Evolutionary conservation across 2,113 vertebrate species (phyloP).

Genomic region (Perccottus glenii): DNA sequence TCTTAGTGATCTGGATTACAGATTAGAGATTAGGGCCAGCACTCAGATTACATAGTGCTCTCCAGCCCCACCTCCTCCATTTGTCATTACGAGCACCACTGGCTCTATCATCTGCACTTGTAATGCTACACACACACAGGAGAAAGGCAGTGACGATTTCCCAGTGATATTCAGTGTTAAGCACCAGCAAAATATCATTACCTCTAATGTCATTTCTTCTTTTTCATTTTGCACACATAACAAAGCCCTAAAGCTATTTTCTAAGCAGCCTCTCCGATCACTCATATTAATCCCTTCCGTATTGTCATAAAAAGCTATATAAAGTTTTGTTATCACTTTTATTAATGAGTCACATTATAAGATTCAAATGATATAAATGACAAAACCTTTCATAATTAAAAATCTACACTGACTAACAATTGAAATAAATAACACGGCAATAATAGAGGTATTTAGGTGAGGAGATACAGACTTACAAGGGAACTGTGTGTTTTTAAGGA

Average conservation of each 20-base stretch:
- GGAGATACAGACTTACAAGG: slow-evolving; percentile 42
- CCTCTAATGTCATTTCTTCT: slow-evolving; percentile 22
- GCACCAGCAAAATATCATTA: slow-evolving; percentile 21
- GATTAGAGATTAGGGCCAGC: slow-evolving; percentile 81
- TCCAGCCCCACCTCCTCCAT: slow-evolving; percentile 52
- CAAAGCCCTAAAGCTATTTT: slow-evolving; percentile 13
- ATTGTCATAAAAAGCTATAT: slow-evolving; percentile 16
- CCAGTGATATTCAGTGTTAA: slow-evolving; percentile 39
- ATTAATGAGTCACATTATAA: slow-evolving; percentile 18
- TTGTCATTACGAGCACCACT: slow-evolving; percentile 47
- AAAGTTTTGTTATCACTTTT: slow-evolving; percentile 24
- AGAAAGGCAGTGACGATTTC: slow-evolving; percentile 15
- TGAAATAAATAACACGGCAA: slow-evolving; percentile 13
- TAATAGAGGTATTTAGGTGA: slow-evolving; percentile 18
- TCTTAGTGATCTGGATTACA: slow-evolving; percentile 66
- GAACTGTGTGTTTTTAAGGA: slow-evolving; percentile 41
- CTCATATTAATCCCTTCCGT: slow-evolving; percentile 18
- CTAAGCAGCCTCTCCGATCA: neutral
- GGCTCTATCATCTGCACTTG: slow-evolving; percentile 48
- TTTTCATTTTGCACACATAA: slow-evolving; percentile 5
- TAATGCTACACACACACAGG: slow-evolving; percentile 34
- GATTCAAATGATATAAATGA: neutral
- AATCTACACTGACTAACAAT: slow-evolving; percentile 16
- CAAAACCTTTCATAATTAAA: neutral
- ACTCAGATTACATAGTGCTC: slow-evolving; percentile 72